Evolutionary conservation across 2,797 vertebrate species (phyloP).

Genomic region (Naso thynnoides): DNA sequence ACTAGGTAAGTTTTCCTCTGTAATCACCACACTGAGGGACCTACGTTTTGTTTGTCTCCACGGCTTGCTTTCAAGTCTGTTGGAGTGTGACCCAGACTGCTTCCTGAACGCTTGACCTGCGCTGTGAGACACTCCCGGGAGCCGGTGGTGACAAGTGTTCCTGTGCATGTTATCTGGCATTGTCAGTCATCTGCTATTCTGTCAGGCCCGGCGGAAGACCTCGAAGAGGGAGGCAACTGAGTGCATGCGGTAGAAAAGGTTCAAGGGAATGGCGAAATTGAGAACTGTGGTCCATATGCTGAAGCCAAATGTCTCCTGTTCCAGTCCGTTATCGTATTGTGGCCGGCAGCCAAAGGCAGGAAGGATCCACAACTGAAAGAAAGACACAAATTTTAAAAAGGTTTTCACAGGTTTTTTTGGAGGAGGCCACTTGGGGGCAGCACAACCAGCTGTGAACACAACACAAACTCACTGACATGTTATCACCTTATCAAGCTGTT

Average conservation of each 20-base stretch:
- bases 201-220: conserved; percentile 87
- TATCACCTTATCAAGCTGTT: too few relatives aligned
- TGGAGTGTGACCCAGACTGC: conserved; percentile 60
- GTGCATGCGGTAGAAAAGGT: conserved; percentile 98
- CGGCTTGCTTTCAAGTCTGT: conserved; percentile 62
- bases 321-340: conserved; percentile 94
- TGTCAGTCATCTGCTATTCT: conserved; percentile 28
- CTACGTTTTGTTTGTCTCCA: conserved; percentile 44
- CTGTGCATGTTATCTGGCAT: conserved; percentile 50
- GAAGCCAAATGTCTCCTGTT: conserved; percentile 94
- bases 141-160: conserved; percentile 57
- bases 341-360: conserved; percentile 96
- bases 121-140: conserved; percentile 47
- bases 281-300: conserved; percentile 95
- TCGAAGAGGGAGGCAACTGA: conserved; percentile 96
- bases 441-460: background rate
- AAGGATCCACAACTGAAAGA: conserved; percentile 94
- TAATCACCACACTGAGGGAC: conserved; percentile 36
- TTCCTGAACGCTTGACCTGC: conserved; percentile 66
- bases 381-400: conserved; percentile 10
- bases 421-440: conserved; percentile 3
- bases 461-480: background rate
- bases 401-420: background rate
- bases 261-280: conserved; percentile 96
- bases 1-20: conserved; percentile 48